Evolutionary conservation across 2,888 invertebrate species (phyloP).

Genomic region (Scaptomyza tumidula): DNA sequence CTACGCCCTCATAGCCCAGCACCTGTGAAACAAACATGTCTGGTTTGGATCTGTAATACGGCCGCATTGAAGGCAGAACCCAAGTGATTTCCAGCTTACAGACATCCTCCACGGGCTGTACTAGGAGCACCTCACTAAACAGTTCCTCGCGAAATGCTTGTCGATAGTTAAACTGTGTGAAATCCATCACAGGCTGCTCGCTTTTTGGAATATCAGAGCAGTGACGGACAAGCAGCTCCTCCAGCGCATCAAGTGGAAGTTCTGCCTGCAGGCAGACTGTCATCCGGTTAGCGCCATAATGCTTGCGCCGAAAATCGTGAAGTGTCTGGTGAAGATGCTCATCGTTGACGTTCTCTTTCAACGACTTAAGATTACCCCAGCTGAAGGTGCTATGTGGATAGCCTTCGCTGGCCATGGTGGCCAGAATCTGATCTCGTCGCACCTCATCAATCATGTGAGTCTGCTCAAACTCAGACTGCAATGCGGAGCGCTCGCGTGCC

Average conservation of each 20-base stretch:
- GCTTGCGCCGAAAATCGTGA: conserved; percentile 90
- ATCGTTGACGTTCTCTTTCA: conserved; percentile 88
- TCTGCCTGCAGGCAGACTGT: conserved; percentile 91
- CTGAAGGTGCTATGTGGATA: conserved; percentile 91
- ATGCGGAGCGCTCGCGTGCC: conserved; percentile 93
- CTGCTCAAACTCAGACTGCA: conserved; percentile 95
- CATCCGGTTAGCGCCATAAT: conserved; percentile 95
- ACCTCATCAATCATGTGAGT: conserved; percentile 90
- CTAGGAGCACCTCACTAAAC: conserved; percentile 86
- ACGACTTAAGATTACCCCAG: conserved; percentile 92
- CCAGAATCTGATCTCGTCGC: conserved; percentile 91
- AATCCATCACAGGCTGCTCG: conserved; percentile 87
- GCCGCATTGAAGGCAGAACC: conserved; percentile 80
- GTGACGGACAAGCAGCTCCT: conserved; percentile 84
- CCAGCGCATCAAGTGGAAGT: conserved; percentile 80
- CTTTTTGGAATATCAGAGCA: conserved; percentile 90
- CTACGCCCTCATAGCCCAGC: conserved; percentile 93
- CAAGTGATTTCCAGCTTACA: conserved; percentile 86
- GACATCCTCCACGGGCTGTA: conserved; percentile 90
- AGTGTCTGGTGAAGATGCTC: conserved; percentile 89
- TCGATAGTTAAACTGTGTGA: conserved; percentile 84
- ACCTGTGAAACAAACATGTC: conserved; percentile 90
- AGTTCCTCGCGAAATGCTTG: conserved; percentile 81
- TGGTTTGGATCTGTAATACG: conserved; percentile 83
- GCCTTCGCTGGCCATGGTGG: conserved; percentile 87